Percentiles rank a stretch among this genome's conserved stretches.
These are phyloP conservation scores for Parelbella ahira DNA, from an alignment of 2,888 invertebrate species.

Conservation along the genomic window DNA sequence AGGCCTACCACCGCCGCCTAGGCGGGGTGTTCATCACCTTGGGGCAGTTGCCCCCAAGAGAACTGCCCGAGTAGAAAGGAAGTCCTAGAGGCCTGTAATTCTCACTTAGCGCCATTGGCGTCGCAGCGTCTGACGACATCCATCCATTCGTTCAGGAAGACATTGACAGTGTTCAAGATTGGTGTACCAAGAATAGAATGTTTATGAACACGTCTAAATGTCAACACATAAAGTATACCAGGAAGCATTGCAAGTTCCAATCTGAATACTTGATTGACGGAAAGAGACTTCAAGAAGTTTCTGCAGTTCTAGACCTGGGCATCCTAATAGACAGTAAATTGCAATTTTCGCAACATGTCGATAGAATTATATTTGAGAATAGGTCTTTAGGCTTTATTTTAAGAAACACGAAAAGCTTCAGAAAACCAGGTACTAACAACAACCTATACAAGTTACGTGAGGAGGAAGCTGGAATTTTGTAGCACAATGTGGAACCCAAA, in stretches of 20 bases:
- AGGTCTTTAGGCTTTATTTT: constrained; percentile 18
- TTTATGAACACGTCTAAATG: constrained; percentile 11
- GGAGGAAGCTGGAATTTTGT: constrained; percentile 12
- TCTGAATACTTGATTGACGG: constrained; percentile 8
- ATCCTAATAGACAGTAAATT: constrained; percentile 13
- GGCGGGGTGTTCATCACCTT: no score
- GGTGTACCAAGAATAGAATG: constrained; percentile 14
- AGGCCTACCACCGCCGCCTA: no score
- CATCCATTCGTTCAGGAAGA: constrained; percentile 16
- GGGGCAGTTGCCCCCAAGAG: no score
- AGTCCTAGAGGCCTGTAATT: no score
- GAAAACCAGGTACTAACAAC: constrained; percentile 6
- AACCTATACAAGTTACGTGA: constrained; percentile 14
- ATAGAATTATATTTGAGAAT: constrained; percentile 7
- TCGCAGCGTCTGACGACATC: no score
- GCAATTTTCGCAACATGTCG: constrained; percentile 10
- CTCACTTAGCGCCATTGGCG: no score
- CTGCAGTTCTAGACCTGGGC: not conserved
- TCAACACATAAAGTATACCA: constrained; percentile 11
- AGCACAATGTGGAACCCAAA: constrained; percentile 12
- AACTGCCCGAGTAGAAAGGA: no score
- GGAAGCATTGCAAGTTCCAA: constrained; percentile 3
- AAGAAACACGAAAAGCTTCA: constrained; percentile 12
- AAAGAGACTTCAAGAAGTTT: constrained; percentile 3
- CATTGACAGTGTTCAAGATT: constrained; percentile 3